These are phyloP conservation scores for Syrrhaptes paradoxus DNA, from an alignment of 2,113 vertebrate species.

Conservation along the genomic window DNA sequence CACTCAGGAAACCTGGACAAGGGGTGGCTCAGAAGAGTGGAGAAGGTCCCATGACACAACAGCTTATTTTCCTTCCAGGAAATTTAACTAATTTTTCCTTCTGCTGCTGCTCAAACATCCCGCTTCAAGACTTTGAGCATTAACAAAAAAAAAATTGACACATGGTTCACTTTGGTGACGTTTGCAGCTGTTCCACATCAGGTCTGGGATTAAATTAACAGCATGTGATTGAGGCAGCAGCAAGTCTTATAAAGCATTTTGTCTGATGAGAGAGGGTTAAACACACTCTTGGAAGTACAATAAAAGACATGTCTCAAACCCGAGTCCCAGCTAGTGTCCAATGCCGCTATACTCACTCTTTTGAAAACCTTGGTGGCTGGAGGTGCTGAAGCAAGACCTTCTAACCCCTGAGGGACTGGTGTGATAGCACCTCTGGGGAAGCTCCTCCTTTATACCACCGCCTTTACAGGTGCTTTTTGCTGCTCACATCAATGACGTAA, in stretches of 20 bases:
- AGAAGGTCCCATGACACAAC: not conserved
- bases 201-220: not conserved
- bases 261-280: not conserved
- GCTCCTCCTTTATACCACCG: not conserved
- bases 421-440: not conserved
- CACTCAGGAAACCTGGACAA: not conserved
- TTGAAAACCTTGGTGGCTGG: not conserved
- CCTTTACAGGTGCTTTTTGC: not conserved
- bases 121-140: not conserved
- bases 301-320: not conserved
- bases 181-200: not conserved
- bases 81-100: not conserved
- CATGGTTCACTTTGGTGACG: not conserved
- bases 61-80: not conserved
- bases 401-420: too few relatives aligned
- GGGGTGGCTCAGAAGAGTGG: not conserved
- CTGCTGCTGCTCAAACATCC: not conserved
- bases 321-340: not conserved
- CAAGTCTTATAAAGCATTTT: not conserved
- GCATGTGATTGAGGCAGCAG: not conserved
- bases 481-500: not conserved
- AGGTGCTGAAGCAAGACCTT: not conserved
- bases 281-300: not conserved
- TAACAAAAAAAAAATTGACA: not conserved
- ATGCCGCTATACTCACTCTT: not conserved